Evolutionary conservation across 2,113 vertebrate genomes (phyloP).

Genomic region (Malurus melanocephalus): DNA sequence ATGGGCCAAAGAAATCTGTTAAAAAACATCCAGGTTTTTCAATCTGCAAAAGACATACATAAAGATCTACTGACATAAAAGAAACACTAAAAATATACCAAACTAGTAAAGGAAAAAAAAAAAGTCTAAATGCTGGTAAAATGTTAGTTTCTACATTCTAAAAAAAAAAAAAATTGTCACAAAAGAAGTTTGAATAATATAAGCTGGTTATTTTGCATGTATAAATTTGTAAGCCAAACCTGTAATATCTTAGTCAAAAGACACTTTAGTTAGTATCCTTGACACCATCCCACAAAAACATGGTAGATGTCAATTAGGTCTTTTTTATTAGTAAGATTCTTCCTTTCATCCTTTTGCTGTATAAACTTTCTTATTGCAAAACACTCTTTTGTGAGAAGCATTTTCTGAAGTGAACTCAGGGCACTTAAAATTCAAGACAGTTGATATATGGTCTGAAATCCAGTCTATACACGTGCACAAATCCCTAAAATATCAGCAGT

Average conservation of each 20-base stretch:
- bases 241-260: background rate
- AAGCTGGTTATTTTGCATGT: background rate
- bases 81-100: background rate
- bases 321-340: background rate
- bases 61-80: background rate
- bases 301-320: background rate
- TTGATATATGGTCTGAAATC: background rate
- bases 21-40: background rate
- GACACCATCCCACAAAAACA: background rate
- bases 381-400: background rate
- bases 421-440: background rate
- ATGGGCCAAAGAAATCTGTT: background rate
- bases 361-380: background rate
- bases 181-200: background rate
- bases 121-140: background rate
- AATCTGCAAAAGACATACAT: background rate
- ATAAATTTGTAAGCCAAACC: background rate
- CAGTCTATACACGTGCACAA: rapidly evolving
- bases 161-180: background rate
- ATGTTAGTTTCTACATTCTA: background rate
- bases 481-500: background rate
- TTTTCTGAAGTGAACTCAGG: background rate
- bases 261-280: background rate
- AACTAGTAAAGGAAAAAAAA: background rate
- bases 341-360: background rate